phyloP scores from a whole-genome alignment of 2,888 invertebrate species.

The Drosophila vallismaia region DNA sequence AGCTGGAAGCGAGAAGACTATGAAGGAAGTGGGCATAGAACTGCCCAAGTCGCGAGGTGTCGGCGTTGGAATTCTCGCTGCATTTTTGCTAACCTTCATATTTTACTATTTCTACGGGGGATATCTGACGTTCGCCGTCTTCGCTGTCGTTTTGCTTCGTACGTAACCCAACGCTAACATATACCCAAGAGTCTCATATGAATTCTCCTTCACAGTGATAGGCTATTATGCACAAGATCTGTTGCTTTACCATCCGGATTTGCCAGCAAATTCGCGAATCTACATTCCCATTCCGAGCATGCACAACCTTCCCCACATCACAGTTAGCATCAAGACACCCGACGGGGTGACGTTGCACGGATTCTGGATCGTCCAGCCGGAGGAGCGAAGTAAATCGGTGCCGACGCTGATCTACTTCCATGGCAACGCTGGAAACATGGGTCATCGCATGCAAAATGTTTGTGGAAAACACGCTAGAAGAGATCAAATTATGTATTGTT shows the following conservation, averaged over 20 bases:
- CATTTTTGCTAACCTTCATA: slow-evolving; percentile 89
- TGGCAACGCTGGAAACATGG: slow-evolving; percentile 99
- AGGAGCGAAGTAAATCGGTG: slow-evolving; percentile 87
- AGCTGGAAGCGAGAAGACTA: slow-evolving; percentile 43
- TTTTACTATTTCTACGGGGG: slow-evolving; percentile 94
- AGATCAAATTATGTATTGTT: not conserved
- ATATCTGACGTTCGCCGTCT: slow-evolving; percentile 88
- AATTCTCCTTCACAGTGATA: slow-evolving; percentile 86
- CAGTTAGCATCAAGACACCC: slow-evolving; percentile 89
- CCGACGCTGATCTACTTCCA: slow-evolving; percentile 96
- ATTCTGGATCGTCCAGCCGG: slow-evolving; percentile 91
- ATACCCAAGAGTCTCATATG: not conserved
- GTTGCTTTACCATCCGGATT: slow-evolving; percentile 94
- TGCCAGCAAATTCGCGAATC: slow-evolving; percentile 93
- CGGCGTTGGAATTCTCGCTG: slow-evolving; percentile 91
- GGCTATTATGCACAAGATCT: slow-evolving; percentile 94
- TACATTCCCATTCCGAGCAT: slow-evolving; percentile 94
- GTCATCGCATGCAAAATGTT: slow-evolving; percentile 94
- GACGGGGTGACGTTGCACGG: slow-evolving; percentile 92
- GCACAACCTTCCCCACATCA: slow-evolving; percentile 94
- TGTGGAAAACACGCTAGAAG: not conserved
- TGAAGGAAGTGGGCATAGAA: slow-evolving; percentile 80
- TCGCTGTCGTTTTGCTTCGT: slow-evolving; percentile 90
- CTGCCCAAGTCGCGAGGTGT: slow-evolving; percentile 85
- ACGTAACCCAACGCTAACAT: slow-evolving; percentile 55